phyloP scores from a whole-genome alignment of 2,797 vertebrate genomes.

The Poliocrania exsul region DNA sequence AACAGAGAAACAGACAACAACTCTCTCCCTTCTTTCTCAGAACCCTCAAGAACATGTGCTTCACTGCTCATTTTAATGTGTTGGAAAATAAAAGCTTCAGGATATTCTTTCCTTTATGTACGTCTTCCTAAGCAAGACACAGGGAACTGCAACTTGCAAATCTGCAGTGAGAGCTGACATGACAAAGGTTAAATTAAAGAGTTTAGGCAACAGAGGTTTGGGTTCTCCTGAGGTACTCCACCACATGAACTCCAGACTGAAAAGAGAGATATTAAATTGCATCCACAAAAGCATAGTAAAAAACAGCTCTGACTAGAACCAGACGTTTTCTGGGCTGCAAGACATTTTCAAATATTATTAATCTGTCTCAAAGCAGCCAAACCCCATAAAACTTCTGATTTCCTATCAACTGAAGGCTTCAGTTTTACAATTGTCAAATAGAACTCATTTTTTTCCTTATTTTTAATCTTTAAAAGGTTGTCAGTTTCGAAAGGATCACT shows the following conservation, averaged over 20 bases:
- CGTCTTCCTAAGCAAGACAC: neutral
- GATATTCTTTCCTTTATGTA: neutral
- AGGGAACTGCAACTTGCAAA: neutral
- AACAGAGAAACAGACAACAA: neutral
- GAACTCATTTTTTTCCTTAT: fast-evolving
- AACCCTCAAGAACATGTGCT: neutral
- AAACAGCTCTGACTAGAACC: neutral
- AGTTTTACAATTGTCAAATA: neutral
- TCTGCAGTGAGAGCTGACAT: neutral
- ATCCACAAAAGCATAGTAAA: neutral
- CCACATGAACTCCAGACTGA: neutral
- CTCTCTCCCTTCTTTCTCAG: neutral
- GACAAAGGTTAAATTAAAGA: neutral
- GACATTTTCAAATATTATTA: neutral
- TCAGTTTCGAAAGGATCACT: neutral
- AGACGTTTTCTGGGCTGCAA: neutral
- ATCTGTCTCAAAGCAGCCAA: neutral
- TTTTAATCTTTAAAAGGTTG: neutral
- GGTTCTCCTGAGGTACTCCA: neutral
- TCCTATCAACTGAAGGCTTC: neutral
- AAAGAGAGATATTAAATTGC: neutral
- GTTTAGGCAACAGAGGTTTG: neutral
- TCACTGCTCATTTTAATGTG: neutral
- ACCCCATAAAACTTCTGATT: neutral
- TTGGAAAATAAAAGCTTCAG: neutral